A percentile compares a stretch with the other conserved stretches of the same genome.
Evolutionary conservation across 2,888 invertebrate genomes (phyloP).

Genomic region (Epistrophe grossulariae): DNA sequence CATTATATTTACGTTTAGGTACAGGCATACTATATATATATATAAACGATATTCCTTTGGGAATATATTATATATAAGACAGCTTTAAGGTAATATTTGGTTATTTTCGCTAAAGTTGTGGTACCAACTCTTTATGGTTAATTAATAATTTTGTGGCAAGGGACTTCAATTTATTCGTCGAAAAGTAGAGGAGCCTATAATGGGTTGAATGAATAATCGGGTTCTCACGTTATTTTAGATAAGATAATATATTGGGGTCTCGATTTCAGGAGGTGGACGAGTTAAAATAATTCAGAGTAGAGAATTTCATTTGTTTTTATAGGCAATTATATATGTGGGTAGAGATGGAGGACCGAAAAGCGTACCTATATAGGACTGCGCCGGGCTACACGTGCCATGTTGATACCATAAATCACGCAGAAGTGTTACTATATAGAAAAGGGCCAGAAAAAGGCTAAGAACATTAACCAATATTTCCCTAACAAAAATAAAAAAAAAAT

Average conservation of each 20-base stretch:
- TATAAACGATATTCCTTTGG: slow-evolving; percentile 28
- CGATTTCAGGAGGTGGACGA: not conserved
- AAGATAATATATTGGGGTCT: not conserved
- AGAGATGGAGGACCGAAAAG: too few relatives aligned
- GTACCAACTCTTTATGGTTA: slow-evolving; percentile 37
- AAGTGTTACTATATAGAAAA: too few relatives aligned
- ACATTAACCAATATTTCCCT: too few relatives aligned
- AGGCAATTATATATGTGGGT: too few relatives aligned
- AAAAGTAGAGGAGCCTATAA: not conserved
- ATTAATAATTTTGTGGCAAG: slow-evolving; percentile 61
- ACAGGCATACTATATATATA: not conserved
- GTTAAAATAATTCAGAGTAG: not conserved
- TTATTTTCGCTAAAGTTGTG: not conserved
- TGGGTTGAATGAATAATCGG: slow-evolving; percentile 34
- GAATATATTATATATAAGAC: slow-evolving; percentile 39
- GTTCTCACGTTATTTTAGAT: not conserved
- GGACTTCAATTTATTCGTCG: not conserved
- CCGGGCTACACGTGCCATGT: too few relatives aligned
- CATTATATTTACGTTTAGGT: slow-evolving; percentile 55
- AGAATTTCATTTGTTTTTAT: too few relatives aligned
- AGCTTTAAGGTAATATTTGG: slow-evolving; percentile 21
- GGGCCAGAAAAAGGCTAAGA: too few relatives aligned
- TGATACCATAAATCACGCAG: too few relatives aligned
- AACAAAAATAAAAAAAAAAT: too few relatives aligned
- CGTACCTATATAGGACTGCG: too few relatives aligned